These are phyloP conservation scores for Sminthurides aquaticus DNA, from an alignment of 2,888 invertebrate species.

Conservation along the genomic window DNA sequence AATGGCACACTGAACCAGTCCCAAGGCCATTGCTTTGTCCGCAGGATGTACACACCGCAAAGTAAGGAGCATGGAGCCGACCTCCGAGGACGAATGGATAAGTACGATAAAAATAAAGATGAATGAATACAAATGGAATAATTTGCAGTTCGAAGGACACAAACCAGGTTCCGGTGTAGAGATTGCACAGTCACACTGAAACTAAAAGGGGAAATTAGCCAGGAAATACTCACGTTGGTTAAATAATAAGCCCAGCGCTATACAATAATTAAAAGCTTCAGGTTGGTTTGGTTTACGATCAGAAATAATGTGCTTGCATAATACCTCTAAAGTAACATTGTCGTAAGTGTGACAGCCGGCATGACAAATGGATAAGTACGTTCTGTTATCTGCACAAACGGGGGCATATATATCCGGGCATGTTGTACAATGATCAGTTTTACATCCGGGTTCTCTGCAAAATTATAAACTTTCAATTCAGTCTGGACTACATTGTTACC, in stretches of 20 bases:
- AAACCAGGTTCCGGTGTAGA: slow-evolving; percentile 58
- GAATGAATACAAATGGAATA: slow-evolving; percentile 70
- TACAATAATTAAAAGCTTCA: background rate
- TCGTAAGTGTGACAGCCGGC: slow-evolving; percentile 62
- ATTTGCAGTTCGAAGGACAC: slow-evolving; percentile 70
- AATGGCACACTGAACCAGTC: slow-evolving; percentile 86
- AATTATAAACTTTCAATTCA: background rate
- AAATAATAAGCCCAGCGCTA: too few relatives aligned
- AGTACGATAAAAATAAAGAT: slow-evolving; percentile 82
- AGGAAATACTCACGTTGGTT: background rate
- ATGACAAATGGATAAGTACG: slow-evolving; percentile 82
- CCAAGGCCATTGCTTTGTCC: slow-evolving; percentile 91
- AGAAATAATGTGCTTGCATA: too few relatives aligned
- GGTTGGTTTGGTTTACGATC: too few relatives aligned
- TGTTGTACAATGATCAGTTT: slow-evolving; percentile 20
- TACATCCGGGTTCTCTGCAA: slow-evolving; percentile 24
- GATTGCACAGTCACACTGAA: slow-evolving; percentile 14
- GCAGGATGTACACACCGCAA: slow-evolving; percentile 82
- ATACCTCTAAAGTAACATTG: slow-evolving; percentile 16
- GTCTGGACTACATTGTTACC: background rate
- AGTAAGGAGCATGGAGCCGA: slow-evolving; percentile 81
- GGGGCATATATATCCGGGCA: slow-evolving; percentile 59
- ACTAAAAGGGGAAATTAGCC: slow-evolving; percentile 11
- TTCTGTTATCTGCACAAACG: slow-evolving; percentile 73
- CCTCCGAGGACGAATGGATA: slow-evolving; percentile 86